Evolutionary conservation across 2,113 vertebrate genomes (phyloP).

Genomic region (Hippocampus mohnikei): DNA sequence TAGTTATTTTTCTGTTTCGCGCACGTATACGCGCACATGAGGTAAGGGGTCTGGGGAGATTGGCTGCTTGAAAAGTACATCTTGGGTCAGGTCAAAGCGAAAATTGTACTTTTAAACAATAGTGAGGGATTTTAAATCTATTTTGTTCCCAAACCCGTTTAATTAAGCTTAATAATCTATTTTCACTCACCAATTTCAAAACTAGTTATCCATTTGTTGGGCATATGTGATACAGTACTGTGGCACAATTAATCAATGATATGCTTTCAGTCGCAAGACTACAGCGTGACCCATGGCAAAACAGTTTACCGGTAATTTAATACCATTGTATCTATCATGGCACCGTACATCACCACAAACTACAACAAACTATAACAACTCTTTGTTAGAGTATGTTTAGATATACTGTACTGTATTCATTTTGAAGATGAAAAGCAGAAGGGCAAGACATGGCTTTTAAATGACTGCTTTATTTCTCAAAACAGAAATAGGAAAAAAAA

Average conservation of each 20-base stretch:
- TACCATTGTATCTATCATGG: neutral
- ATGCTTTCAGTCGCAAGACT: too few species aligned
- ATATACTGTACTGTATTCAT: neutral
- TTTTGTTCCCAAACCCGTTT: too few species aligned
- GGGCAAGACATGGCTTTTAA: conserved; percentile 10
- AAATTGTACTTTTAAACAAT: too few species aligned
- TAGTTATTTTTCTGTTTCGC: too few species aligned
- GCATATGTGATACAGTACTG: neutral
- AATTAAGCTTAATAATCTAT: too few species aligned
- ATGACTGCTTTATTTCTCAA: conserved; percentile 55
- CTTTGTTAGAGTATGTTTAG: neutral
- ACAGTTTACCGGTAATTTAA: neutral
- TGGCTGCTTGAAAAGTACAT: too few species aligned
- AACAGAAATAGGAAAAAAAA: conserved; percentile 37
- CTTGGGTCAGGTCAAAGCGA: too few species aligned
- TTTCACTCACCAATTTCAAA: neutral
- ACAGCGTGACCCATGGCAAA: too few species aligned
- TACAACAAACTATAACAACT: neutral
- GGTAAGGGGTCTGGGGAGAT: too few species aligned
- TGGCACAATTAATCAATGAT: too few species aligned
- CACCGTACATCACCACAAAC: neutral
- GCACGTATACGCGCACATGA: too few species aligned
- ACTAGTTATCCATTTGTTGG: neutral
- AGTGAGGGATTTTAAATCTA: too few species aligned
- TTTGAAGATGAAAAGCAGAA: neutral